These are phyloP conservation scores for Apodemia zela DNA, from an alignment of 2,888 invertebrate species.

Conservation along the genomic window DNA sequence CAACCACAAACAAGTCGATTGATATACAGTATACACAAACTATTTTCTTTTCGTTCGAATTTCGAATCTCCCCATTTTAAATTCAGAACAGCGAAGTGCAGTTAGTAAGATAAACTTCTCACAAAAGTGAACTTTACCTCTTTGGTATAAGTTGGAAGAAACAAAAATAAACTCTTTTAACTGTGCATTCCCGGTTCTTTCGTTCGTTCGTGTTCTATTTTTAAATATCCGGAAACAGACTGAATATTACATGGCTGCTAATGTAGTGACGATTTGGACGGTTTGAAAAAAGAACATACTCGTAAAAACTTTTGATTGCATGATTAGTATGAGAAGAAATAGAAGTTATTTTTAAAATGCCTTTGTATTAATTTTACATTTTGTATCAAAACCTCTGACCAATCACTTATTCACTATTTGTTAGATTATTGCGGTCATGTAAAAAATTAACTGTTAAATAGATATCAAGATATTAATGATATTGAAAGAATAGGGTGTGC, in stretches of 20 bases:
- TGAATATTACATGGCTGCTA: conserved; percentile 39
- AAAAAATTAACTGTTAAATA: no score
- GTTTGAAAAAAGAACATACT: background rate
- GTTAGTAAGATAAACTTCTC: conserved; percentile 16
- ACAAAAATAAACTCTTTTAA: conserved; percentile 19
- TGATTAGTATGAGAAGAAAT: background rate
- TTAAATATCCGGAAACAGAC: conserved; percentile 53
- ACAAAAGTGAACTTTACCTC: conserved; percentile 16
- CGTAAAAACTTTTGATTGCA: conserved; percentile 31
- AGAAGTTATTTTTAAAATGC: no score
- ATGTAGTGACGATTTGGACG: conserved; percentile 21
- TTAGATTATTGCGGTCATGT: no score
- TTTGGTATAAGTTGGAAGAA: conserved; percentile 13
- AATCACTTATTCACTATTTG: no score
- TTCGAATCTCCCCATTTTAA: conserved; percentile 20
- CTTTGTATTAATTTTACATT: no score
- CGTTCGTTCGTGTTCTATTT: conserved; percentile 40
- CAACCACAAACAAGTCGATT: conserved; percentile 19
- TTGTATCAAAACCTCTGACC: no score
- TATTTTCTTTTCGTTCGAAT: conserved; percentile 22
- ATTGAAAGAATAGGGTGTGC: no score
- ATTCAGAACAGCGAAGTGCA: conserved; percentile 21
- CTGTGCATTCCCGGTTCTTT: conserved; percentile 35
- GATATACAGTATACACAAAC: conserved; percentile 20
- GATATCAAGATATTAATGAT: no score